Evolutionary conservation across 2,113 vertebrate genomes (phyloP).

Genomic region (Lonchura striata): DNA sequence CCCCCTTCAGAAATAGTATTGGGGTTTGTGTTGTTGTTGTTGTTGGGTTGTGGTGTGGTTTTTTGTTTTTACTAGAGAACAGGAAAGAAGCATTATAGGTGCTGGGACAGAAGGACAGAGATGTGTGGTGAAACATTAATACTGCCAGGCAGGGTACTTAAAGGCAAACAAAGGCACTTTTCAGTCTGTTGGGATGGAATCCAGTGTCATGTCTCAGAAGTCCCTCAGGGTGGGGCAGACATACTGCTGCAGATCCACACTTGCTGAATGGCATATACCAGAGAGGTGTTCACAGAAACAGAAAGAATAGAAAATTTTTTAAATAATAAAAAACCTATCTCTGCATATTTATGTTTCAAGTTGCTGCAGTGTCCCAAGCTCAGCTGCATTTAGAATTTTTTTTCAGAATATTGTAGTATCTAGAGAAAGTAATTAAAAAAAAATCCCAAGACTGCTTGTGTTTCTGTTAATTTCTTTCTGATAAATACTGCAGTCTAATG

Average conservation of each 20-base stretch:
- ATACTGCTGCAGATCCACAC: neutral
- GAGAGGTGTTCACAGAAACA: neutral
- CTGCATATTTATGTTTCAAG: neutral
- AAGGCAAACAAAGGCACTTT: neutral
- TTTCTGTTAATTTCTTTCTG: neutral
- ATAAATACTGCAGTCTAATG: neutral
- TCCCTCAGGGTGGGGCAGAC: constrained; percentile 23
- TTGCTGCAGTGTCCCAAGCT: neutral
- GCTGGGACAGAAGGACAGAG: neutral
- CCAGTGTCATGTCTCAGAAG: neutral
- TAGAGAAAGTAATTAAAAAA: neutral
- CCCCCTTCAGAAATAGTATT: neutral
- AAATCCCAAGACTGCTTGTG: fast-evolving
- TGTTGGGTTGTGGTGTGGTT: neutral
- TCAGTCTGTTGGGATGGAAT: neutral
- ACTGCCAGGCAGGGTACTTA: neutral
- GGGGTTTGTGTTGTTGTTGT: neutral
- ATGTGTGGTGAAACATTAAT: neutral
- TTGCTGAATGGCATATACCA: neutral
- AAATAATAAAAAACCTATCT: neutral
- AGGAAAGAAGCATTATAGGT: neutral
- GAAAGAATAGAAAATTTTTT: neutral
- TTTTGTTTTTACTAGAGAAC: neutral
- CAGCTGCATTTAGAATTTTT: neutral
- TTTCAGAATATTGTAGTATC: neutral